These are phyloP conservation scores for Xylocampa areola DNA, from an alignment of 2,888 invertebrate species.

Conservation along the genomic window DNA sequence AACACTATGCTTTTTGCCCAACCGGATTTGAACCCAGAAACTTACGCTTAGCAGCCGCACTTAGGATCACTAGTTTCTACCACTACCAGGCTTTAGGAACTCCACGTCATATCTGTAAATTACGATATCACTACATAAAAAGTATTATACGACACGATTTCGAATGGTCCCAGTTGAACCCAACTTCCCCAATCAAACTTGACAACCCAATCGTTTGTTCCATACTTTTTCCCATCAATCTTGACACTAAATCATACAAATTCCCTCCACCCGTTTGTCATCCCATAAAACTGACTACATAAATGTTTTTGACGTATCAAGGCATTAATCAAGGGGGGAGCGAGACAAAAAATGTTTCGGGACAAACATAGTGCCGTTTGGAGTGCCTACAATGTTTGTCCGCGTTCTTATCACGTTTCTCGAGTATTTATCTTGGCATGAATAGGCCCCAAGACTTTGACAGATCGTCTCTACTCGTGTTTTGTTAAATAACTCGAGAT, in stretches of 20 bases:
- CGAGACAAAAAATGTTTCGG: slow-evolving; percentile 57
- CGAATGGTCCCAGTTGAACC: slow-evolving; percentile 13
- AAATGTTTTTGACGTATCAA: slow-evolving; percentile 64
- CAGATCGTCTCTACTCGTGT: slow-evolving; percentile 75
- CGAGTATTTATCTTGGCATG: slow-evolving; percentile 79
- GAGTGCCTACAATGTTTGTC: slow-evolving; percentile 65
- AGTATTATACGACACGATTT: slow-evolving; percentile 1
- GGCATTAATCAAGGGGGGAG: slow-evolving; percentile 65
- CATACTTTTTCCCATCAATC: slow-evolving; percentile 53
- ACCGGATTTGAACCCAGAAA: too few species aligned
- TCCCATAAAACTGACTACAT: slow-evolving; percentile 63
- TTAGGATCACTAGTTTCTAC: too few species aligned
- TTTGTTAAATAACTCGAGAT: slow-evolving; percentile 78
- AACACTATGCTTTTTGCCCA: too few species aligned
- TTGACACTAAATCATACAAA: slow-evolving; percentile 52
- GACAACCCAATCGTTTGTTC: slow-evolving; percentile 27
- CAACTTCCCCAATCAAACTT: slow-evolving; percentile 52
- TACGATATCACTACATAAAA: neutral
- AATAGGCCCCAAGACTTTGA: slow-evolving; percentile 78
- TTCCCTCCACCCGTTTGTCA: slow-evolving; percentile 58
- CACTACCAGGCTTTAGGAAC: too few species aligned
- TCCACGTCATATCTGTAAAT: too few species aligned
- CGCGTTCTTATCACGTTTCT: slow-evolving; percentile 71
- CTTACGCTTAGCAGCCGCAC: too few species aligned
- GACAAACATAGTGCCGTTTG: slow-evolving; percentile 47